Conservation (phyloP, 2,797 vertebrate species). For the Parauchenoglanis ngamensis region DNA sequence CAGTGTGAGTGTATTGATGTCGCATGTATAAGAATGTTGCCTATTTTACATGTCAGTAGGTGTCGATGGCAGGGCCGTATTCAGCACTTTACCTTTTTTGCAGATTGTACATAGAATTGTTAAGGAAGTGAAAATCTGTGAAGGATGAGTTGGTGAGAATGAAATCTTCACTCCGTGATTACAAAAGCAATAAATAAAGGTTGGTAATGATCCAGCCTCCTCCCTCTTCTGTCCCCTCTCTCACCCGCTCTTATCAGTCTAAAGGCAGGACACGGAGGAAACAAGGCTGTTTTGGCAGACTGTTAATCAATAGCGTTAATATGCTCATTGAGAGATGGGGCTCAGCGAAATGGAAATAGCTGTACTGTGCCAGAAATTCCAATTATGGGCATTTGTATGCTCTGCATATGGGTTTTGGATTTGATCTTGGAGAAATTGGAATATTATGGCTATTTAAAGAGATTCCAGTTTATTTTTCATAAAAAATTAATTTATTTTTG, state of each 20-base stretch:
- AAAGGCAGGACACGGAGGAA: conserved; percentile 42
- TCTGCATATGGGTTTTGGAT: background rate
- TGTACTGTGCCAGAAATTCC: background rate
- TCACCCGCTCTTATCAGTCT: conserved; percentile 45
- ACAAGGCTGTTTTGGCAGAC: conserved; percentile 16
- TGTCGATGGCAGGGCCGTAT: background rate
- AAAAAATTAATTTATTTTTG: background rate
- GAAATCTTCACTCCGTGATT: background rate
- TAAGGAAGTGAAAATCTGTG: background rate
- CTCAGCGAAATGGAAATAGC: background rate
- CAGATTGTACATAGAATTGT: background rate
- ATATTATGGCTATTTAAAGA: background rate
- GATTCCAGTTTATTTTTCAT: background rate
- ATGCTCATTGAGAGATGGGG: conserved; percentile 12
- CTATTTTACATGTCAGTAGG: no score
- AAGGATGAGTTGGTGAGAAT: background rate
- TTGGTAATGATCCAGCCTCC: conserved; percentile 21
- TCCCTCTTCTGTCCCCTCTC: conserved; percentile 9
- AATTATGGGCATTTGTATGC: background rate
- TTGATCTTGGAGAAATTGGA: background rate
- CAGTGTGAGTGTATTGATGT: background rate
- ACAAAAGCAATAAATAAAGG: conserved; percentile 37
- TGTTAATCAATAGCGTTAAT: conserved; percentile 26
- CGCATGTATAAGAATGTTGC: background rate
- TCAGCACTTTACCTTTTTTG: background rate